Evolutionary conservation across 2,797 vertebrate species (phyloP).

Genomic region (Myripristis jacobus): DNA sequence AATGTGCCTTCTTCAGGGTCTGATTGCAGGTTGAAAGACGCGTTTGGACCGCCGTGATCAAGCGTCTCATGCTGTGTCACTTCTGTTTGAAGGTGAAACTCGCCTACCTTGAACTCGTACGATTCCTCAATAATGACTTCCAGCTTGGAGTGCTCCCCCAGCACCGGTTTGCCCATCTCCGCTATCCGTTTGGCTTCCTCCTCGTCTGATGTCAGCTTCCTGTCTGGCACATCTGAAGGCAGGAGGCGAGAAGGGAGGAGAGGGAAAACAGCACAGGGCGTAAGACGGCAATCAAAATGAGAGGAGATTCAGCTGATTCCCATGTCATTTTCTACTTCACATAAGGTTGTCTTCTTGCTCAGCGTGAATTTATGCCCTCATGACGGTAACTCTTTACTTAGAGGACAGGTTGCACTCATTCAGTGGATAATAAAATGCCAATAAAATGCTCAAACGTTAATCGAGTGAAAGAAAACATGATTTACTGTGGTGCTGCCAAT

Average conservation of each 20-base stretch:
- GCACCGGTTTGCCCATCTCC: slow-evolving; percentile 97
- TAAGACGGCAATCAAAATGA: slow-evolving; percentile 26
- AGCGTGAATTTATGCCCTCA: slow-evolving; percentile 10
- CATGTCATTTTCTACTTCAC: slow-evolving; percentile 16
- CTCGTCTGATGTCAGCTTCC: slow-evolving; percentile 92
- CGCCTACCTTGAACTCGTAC: slow-evolving; percentile 96
- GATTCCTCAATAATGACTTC: slow-evolving; percentile 99
- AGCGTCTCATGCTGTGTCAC: background rate
- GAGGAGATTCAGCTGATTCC: slow-evolving; percentile 33
- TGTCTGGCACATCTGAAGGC: slow-evolving; percentile 88
- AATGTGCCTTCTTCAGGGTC: too few relatives aligned
- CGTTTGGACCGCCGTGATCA: background rate
- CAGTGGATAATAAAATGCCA: background rate
- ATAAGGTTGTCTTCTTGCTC: slow-evolving; percentile 13
- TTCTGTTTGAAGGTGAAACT: slow-evolving; percentile 19
- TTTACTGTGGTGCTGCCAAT: background rate
- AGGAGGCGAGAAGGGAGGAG: slow-evolving; percentile 38
- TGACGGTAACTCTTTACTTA: too few relatives aligned
- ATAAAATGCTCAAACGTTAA: background rate
- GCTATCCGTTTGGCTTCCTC: slow-evolving; percentile 97
- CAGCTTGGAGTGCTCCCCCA: slow-evolving; percentile 94
- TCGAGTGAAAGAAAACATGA: slow-evolving; percentile 2
- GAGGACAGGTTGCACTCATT: slow-evolving; percentile 14
- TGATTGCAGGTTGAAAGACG: background rate
- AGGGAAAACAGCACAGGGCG: slow-evolving; percentile 18